Evolutionary conservation across 1,140 invertebrate genomes (phyloP).

Genomic region (Megalonaias nervosa): DNA sequence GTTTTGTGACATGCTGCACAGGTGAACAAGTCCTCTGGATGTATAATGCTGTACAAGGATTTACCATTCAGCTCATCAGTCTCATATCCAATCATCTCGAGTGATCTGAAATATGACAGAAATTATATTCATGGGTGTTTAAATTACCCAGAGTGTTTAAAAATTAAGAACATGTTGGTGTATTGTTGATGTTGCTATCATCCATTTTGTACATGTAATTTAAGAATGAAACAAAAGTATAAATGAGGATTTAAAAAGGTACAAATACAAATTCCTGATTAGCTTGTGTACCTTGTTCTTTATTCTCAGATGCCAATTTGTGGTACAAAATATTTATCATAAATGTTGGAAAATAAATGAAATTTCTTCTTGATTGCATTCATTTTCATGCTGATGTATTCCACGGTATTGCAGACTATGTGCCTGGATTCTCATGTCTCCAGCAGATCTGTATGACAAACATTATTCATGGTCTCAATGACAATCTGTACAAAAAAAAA

Average conservation of each 20-base stretch:
- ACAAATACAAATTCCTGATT: background rate
- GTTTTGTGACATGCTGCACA: constrained; percentile 53
- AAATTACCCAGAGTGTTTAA: background rate
- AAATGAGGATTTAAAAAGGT: background rate
- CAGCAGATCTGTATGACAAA: no score
- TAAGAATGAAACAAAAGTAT: background rate
- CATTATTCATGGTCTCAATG: no score
- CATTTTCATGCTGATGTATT: no score
- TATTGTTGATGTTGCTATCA: background rate
- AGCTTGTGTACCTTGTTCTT: no score
- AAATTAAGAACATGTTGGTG: background rate
- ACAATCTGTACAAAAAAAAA: no score
- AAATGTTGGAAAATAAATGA: no score
- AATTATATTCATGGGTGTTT: background rate
- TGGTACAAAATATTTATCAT: no score
- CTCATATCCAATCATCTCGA: constrained; percentile 39
- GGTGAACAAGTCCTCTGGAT: constrained; percentile 56
- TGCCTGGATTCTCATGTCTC: no score
- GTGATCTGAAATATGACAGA: background rate
- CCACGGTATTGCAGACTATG: no score
- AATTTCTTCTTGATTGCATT: no score
- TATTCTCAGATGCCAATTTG: no score
- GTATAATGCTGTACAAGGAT: constrained; percentile 56
- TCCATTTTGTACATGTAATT: background rate
- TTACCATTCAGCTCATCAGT: constrained; percentile 44